Percentiles rank a stretch among this genome's conserved stretches.
Conservation (phyloP, 2,888 invertebrate species). For the Eremobia ochroleuca region DNA sequence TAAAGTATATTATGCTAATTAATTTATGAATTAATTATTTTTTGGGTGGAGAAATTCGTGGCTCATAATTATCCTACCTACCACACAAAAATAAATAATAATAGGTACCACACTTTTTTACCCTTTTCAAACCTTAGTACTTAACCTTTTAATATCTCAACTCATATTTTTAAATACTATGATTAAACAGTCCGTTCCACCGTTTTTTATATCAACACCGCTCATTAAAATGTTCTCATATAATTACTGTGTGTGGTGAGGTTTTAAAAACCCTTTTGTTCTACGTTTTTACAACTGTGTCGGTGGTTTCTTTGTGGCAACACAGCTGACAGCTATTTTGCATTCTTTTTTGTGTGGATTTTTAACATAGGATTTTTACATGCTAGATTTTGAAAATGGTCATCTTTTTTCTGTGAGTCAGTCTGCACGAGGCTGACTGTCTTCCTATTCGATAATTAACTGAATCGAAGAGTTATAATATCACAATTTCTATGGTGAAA, state of each 20-base stretch:
- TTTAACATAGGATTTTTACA: constrained; percentile 21
- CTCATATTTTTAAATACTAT: constrained; percentile 3
- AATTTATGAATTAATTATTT: no score
- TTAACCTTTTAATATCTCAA: neutral
- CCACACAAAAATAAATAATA: no score
- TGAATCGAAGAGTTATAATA: neutral
- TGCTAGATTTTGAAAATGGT: constrained; percentile 1
- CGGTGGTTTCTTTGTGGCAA: constrained; percentile 34
- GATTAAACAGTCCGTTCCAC: constrained; percentile 1
- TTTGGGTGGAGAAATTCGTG: neutral
- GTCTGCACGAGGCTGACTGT: neutral
- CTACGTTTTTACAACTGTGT: constrained; percentile 42
- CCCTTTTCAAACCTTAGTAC: neutral
- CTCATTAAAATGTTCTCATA: constrained; percentile 50
- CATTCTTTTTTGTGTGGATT: constrained; percentile 9
- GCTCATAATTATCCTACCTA: neutral
- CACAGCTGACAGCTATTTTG: constrained; percentile 34
- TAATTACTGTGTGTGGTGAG: constrained; percentile 26
- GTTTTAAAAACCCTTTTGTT: constrained; percentile 43
- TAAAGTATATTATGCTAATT: no score
- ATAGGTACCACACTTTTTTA: neutral
- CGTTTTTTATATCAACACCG: constrained; percentile 29
- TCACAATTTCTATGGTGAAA: neutral
- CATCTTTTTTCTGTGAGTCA: neutral
- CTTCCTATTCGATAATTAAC: neutral